phyloP scores from a whole-genome alignment of 2,888 invertebrate genomes.

The Diabrotica balteata region DNA sequence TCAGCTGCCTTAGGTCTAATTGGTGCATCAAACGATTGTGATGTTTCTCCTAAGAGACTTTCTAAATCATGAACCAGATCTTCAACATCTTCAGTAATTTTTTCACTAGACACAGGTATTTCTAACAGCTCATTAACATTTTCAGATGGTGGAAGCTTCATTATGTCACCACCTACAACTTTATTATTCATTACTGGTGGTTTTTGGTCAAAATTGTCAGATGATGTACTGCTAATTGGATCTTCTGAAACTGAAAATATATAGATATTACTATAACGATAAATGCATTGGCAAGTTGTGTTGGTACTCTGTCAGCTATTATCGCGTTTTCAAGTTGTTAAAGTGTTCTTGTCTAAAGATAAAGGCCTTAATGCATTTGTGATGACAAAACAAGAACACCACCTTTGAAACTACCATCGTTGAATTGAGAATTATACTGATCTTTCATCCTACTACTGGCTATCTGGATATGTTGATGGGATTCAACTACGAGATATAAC shows the following conservation, averaged over 20 bases:
- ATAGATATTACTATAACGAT: not conserved
- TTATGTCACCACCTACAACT: constrained; percentile 20
- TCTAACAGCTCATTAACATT: constrained; percentile 47
- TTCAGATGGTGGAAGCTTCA: constrained; percentile 28
- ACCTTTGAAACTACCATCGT: too few species aligned
- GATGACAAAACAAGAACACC: too few species aligned
- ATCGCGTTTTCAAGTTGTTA: too few species aligned
- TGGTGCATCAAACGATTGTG: constrained; percentile 43
- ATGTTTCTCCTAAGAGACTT: constrained; percentile 54
- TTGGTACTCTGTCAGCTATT: too few species aligned
- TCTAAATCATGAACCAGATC: constrained; percentile 60
- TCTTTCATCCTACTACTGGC: too few species aligned
- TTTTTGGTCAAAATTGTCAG: constrained; percentile 45
- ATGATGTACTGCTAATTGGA: constrained; percentile 58
- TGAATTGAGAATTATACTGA: too few species aligned
- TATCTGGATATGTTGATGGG: too few species aligned
- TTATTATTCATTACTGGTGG: constrained; percentile 27
- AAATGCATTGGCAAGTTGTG: too few species aligned
- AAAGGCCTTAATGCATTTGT: too few species aligned
- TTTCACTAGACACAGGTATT: constrained; percentile 49
- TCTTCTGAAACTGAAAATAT: constrained; percentile 50
- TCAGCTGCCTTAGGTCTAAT: constrained; percentile 7
- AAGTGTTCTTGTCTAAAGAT: too few species aligned
- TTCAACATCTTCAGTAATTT: constrained; percentile 58
- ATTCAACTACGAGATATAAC: too few species aligned